Evolutionary conservation across 2,113 vertebrate genomes (phyloP).

Genomic region (Verasper variegatus): DNA sequence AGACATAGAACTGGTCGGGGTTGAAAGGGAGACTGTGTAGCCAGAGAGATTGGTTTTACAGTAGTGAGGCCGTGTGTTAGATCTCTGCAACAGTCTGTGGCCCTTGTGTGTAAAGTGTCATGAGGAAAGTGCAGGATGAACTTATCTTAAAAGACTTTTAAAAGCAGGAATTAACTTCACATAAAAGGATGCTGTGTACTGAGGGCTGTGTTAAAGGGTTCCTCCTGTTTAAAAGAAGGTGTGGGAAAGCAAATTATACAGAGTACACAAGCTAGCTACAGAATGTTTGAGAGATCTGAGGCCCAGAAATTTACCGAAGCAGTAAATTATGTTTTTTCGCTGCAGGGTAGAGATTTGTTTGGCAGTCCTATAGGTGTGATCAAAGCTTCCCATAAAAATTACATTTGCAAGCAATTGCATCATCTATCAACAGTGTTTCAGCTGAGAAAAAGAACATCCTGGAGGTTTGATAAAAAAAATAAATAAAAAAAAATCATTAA

Average conservation of each 20-base stretch:
- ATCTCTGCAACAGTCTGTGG: no score
- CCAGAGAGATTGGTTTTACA: not conserved
- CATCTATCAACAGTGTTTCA: constrained; percentile 6
- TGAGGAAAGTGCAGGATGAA: no score
- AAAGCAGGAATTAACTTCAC: no score
- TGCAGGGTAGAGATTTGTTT: constrained; percentile 9
- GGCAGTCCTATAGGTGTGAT: constrained; percentile 5
- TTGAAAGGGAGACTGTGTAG: not conserved
- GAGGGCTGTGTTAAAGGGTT: no score
- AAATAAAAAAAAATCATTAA: not conserved
- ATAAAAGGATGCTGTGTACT: not conserved
- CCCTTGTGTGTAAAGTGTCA: no score
- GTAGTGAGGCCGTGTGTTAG: no score
- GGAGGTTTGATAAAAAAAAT: not conserved
- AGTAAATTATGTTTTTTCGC: constrained; percentile 10
- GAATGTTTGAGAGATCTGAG: not conserved
- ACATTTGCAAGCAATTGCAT: constrained; percentile 33
- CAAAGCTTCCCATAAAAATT: constrained; percentile 10
- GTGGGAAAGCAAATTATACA: no score
- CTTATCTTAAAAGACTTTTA: no score
- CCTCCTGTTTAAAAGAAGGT: no score
- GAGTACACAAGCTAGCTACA: not conserved
- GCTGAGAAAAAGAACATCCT: not conserved
- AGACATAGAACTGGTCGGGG: not conserved
- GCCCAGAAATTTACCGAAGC: not conserved